Evolutionary conservation across 2,888 invertebrate genomes (phyloP).

Genomic region (Dynastes maya): DNA sequence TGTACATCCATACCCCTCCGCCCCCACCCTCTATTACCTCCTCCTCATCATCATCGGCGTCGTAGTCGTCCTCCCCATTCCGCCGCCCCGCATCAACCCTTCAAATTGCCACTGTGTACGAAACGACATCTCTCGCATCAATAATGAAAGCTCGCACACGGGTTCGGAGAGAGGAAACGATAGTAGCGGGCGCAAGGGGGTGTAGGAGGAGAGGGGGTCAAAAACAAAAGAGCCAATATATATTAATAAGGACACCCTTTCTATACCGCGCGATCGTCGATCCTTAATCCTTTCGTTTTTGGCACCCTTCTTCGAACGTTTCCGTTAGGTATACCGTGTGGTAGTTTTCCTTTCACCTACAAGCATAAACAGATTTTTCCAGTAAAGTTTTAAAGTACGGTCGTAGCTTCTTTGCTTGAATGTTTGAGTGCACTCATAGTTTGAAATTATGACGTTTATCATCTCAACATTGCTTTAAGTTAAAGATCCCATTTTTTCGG

Average conservation of each 20-base stretch:
- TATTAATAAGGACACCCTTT: conserved; percentile 65
- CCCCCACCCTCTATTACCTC: background rate
- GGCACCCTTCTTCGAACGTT: conserved; percentile 45
- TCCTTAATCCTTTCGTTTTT: conserved; percentile 58
- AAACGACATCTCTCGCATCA: conserved; percentile 50
- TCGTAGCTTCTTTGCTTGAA: no score
- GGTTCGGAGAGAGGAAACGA: conserved; percentile 8
- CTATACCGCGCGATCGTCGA: conserved; percentile 60
- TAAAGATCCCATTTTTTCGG: no score
- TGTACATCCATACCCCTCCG: conserved; percentile 11
- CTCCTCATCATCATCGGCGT: background rate
- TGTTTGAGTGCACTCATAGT: no score
- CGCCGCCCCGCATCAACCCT: conserved; percentile 20
- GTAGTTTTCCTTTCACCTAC: background rate
- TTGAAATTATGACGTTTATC: no score
- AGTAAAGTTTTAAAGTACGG: no score
- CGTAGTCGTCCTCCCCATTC: no score
- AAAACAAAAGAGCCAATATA: conserved; percentile 63
- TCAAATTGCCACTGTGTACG: conserved; percentile 46
- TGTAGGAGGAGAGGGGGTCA: conserved; percentile 33
- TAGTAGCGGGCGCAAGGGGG: background rate
- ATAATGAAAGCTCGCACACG: conserved; percentile 47
- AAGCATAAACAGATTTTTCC: no score
- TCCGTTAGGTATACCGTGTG: background rate
- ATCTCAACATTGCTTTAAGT: no score